Evolutionary conservation across 2,888 invertebrate genomes (phyloP).

Genomic region (Hirtodrosophila alboralis): DNA sequence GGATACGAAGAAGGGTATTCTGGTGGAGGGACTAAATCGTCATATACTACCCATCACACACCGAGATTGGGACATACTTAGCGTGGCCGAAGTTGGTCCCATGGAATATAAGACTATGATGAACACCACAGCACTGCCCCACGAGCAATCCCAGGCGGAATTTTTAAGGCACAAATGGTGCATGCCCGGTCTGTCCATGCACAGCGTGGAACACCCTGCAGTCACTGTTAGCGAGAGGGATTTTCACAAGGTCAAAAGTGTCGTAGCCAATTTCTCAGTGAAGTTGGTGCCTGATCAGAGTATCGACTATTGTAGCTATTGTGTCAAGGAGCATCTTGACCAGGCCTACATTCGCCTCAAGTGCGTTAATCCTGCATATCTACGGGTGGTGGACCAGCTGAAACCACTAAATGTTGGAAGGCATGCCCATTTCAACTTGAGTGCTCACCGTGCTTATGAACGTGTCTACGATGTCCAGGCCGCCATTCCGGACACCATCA

Average conservation of each 20-base stretch:
- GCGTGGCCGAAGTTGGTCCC: slow-evolving; percentile 29
- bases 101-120: slow-evolving; percentile 21
- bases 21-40: slow-evolving; percentile 14
- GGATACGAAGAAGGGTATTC: slow-evolving; percentile 3
- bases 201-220: slow-evolving; percentile 11
- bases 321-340: slow-evolving; percentile 29
- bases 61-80: slow-evolving; percentile 47
- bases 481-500: slow-evolving; percentile 36
- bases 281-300: slow-evolving; percentile 51
- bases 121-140: slow-evolving; percentile 7
- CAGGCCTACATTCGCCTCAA: slow-evolving; percentile 16
- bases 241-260: background rate
- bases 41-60: slow-evolving; percentile 48
- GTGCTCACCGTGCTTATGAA: slow-evolving; percentile 25
- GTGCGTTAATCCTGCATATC: slow-evolving; percentile 19
- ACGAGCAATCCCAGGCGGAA: slow-evolving; percentile 29
- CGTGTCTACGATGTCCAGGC: slow-evolving; percentile 10
- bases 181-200: slow-evolving; percentile 36
- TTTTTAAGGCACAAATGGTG: slow-evolving; percentile 51
- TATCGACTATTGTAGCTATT: slow-evolving; percentile 6
- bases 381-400: slow-evolving; percentile 30
- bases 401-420: slow-evolving; percentile 25
- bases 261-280: slow-evolving; percentile 33
- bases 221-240: slow-evolving; percentile 4
- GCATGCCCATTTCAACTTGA: slow-evolving; percentile 5